Evolutionary conservation across 2,113 vertebrate species (phyloP), one percentile per base, ranked within the genome.

Genomic region (Phyllostomus hastatus): DNA sequence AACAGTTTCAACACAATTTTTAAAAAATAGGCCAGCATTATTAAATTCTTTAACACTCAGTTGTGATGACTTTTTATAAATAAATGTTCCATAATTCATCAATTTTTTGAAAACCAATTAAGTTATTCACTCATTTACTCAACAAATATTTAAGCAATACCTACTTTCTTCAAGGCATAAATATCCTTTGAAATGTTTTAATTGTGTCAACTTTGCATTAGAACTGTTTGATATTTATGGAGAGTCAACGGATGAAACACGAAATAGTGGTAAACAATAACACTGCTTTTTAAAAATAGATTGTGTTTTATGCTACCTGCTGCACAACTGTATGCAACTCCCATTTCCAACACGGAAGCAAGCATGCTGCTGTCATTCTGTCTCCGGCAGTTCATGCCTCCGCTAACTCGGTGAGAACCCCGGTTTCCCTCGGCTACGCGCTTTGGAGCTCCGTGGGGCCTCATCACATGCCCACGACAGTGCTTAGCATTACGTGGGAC

Each of bases 201-300:
- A 48, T 22, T 52, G 14, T 57, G 90, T 94, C 35, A 70, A 24
- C 24, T 92, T 93, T 90, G 24, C 52, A 50, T 67, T 82, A 50
- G 33, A 73, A 93, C 15, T 70, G 5, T 22, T 85, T 38, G 35
- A 4, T 35, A 70, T 66, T 76, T 50, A 52, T 26, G n/a, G 4
- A 38, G 41, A 38, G 41, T 87, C 43, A 52, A 83, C 38, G n/a
- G 17, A 67, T 15, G 4, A 35, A 87, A 88, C 69, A 64, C 9
- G 78, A 88, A 43, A 19, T 5, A 50, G 20, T 12, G 10, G 12
- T 70, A 64, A 67, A 41, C 3, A 52, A 10, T 28, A 80, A 52
- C 22, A 33, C 4, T 38, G 12, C 35, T 38, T 41, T 83, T 41
- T 48, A 24, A 35, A 17, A 84, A 59, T 33, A 43, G 17, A 66